Conservation (phyloP, 2,797 vertebrate genomes). For the Bufotes viridis region DNA sequence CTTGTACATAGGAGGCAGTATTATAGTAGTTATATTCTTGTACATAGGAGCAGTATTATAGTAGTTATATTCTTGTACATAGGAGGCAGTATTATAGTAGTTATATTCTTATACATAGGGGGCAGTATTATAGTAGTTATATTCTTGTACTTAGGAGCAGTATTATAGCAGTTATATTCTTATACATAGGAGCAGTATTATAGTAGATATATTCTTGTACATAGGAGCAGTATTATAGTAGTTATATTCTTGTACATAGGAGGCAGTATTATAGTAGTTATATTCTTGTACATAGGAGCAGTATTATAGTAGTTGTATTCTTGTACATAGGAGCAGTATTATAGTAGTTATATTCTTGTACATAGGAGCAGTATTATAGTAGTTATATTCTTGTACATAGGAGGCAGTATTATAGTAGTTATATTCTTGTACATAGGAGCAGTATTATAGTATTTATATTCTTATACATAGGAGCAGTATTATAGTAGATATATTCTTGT, state of each 20-base stretch:
- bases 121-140: constrained; percentile 1
- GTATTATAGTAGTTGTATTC: constrained; percentile 3
- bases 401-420: no score
- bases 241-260: neutral
- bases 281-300: constrained; percentile 1
- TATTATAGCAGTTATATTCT: neutral
- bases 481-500: no score
- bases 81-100: constrained; percentile 14
- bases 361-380: no score
- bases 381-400: no score
- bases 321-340: neutral
- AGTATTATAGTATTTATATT: no score
- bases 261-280: constrained; percentile 15
- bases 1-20: constrained; percentile 1
- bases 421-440: no score
- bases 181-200: neutral
- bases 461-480: no score
- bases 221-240: neutral
- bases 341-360: neutral
- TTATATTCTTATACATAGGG: constrained; percentile 1
- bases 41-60: constrained; percentile 8
- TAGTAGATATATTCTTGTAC: neutral
- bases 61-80: constrained; percentile 12
- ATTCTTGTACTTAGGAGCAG: neutral
- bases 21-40: constrained; percentile 26